These are phyloP conservation scores for Anorthoa munda DNA, from an alignment of 2,888 invertebrate species.

Conservation along the genomic window DNA sequence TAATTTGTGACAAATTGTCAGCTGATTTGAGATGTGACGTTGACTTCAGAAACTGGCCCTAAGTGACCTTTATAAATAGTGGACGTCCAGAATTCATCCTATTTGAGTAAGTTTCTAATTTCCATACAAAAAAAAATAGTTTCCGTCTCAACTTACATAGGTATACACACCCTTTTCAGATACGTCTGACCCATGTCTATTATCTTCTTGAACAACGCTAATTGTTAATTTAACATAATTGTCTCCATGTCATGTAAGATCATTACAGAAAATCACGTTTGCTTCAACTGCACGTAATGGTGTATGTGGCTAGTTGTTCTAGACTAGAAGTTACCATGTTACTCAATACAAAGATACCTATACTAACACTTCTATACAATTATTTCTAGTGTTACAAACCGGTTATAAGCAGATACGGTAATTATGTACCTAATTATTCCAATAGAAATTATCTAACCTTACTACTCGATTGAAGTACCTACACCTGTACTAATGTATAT, in stretches of 20 bases:
- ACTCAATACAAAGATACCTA: not conserved
- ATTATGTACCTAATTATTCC: conserved; percentile 2
- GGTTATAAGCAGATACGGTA: conserved; percentile 34
- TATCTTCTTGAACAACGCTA: not conserved
- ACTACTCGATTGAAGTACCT: not conserved
- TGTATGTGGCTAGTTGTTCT: conserved; percentile 2
- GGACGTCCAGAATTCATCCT: not conserved
- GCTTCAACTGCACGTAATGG: conserved; percentile 20
- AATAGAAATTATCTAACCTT: conserved; percentile 14
- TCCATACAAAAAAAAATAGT: conserved; percentile 4
- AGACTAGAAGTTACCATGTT: not conserved
- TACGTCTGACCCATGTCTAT: conserved; percentile 13
- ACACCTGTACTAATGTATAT: too few species aligned
- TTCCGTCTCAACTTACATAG: not conserved
- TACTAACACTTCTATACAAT: conserved; percentile 13
- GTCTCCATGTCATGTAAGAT: conserved; percentile 16
- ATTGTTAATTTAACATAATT: conserved; percentile 33
- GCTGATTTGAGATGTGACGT: too few species aligned
- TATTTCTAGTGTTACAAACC: conserved; percentile 23
- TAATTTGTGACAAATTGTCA: too few species aligned
- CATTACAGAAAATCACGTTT: conserved; percentile 53
- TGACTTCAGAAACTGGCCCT: too few species aligned
- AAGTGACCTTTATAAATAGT: not conserved
- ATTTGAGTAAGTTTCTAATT: not conserved
- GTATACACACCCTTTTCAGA: conserved; percentile 1